These are phyloP conservation scores for Campylomormyrus numenius DNA, from an alignment of 2,113 vertebrate genomes.

Conservation along the genomic window DNA sequence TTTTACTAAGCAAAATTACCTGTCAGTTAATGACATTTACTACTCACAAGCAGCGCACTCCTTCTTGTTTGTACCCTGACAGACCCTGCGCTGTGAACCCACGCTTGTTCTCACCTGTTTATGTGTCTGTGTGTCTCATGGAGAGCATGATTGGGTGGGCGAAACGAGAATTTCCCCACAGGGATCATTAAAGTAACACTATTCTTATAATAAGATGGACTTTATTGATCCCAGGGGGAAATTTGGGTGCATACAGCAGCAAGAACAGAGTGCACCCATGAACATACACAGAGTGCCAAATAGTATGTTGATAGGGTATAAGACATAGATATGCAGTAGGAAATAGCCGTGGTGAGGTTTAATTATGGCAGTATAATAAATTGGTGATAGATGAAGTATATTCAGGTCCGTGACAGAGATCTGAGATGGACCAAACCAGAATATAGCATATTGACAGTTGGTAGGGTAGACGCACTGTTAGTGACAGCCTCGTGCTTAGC, in stretches of 20 bases:
- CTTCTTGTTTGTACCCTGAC: not conserved
- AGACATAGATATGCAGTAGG: not conserved
- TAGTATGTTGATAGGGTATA: not conserved
- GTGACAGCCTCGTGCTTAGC: too few relatives aligned
- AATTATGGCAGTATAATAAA: not conserved
- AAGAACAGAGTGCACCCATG: not conserved
- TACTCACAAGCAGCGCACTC: not conserved
- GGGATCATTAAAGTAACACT: not conserved
- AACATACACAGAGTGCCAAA: not conserved
- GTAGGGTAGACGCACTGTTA: too few relatives aligned
- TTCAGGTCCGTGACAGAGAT: not conserved
- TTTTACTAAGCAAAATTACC: not conserved
- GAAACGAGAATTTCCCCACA: not conserved
- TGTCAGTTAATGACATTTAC: not conserved
- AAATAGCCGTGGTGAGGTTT: not conserved
- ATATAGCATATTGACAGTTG: not conserved
- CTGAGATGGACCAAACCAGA: not conserved
- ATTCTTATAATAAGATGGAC: not conserved
- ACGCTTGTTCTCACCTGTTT: not conserved
- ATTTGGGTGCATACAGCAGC: not conserved
- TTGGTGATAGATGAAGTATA: not conserved
- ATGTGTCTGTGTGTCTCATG: not conserved
- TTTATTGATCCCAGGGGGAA: not conserved
- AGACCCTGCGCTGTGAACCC: not conserved
- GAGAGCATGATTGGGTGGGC: not conserved